Base-by-base conservation (phyloP, 2,113 vertebrate species). In the Butastur rufipennis region DNA sequence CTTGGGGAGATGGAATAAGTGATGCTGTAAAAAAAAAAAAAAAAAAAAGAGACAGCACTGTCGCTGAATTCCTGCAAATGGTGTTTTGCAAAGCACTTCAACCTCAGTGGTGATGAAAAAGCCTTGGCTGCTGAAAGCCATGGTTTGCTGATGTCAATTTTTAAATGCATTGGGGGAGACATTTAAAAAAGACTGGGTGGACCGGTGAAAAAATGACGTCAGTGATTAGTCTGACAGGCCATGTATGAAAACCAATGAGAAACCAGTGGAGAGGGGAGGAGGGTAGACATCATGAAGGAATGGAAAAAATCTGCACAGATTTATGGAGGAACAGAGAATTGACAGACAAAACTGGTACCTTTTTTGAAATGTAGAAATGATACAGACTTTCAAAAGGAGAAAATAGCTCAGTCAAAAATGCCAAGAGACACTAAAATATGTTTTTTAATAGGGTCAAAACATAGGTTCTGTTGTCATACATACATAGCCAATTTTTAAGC, bases 41-140 rank as follows among this genome's bases (percentile, higher is more conserved):
- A 70, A 8, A 74, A 23, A 7, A 29, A 20, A 78, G 13, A 5
- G 14, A 4, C 5, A 1, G 75, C 0, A 0, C 43, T 15, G 34
- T 17, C 0, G 0, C 79, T 14, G 31, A 1, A 0, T 32, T 72
- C 52, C 92, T 29, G 70, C 78, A 79, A 29, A 40, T 0, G 0
- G 21, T 4, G 25, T 72, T 94, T 27, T 56, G 62, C 18, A 42
- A 61, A 83, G 59, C 16, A 3, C 36, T 3, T 38, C 29, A 5
- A n/a, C 38, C 40, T 75, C 50, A 5, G 22, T 2, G 0, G 45
- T 7, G 56, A 26, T 26, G 27, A 18, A 59, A 34, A 61, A 56
- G 16, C 4, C 1, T 18, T 36, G 65, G n/a, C 86, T 77, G 65
- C 81, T 68, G 70, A 50, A 91, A 63, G 32, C 55, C 7, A 0